Evolutionary conservation across 1,140 invertebrate species (phyloP).

Genomic region (Trichonephila clavipes): DNA sequence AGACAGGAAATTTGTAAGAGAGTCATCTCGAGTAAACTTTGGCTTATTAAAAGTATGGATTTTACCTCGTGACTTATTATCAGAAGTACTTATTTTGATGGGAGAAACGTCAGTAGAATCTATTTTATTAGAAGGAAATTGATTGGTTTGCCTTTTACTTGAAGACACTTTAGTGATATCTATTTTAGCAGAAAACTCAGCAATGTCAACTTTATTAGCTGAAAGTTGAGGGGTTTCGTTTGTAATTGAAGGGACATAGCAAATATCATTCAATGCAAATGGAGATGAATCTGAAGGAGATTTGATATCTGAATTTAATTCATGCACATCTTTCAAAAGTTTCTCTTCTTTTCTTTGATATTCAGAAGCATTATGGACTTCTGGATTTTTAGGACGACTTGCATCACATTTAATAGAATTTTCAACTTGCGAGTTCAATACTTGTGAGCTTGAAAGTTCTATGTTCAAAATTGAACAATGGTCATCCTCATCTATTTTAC

Average conservation of each 20-base stretch:
- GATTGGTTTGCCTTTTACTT: not conserved
- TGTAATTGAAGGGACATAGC: too few species aligned
- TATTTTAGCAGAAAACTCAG: not conserved
- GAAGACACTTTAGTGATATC: not conserved
- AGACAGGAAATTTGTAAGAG: conserved; percentile 47
- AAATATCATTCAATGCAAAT: too few species aligned
- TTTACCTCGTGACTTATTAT: not conserved
- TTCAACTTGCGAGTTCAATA: not conserved
- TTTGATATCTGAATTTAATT: not conserved
- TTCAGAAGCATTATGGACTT: not conserved
- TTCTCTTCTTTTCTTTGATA: not conserved
- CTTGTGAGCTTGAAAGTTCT: not conserved
- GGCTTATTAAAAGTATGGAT: not conserved
- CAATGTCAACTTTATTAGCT: too few species aligned
- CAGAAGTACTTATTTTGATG: not conserved
- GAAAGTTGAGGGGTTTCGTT: too few species aligned
- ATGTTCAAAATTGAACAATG: not conserved
- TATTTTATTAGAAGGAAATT: not conserved
- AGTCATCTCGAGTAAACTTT: conserved; percentile 47
- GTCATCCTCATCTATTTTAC: not conserved
- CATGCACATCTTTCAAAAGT: not conserved
- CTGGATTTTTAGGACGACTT: not conserved
- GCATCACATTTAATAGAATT: not conserved
- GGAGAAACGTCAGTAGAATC: not conserved
- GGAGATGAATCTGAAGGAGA: not conserved